phyloP scores from a whole-genome alignment of 2,888 invertebrate genomes.

The Silvanus unidentatus region DNA sequence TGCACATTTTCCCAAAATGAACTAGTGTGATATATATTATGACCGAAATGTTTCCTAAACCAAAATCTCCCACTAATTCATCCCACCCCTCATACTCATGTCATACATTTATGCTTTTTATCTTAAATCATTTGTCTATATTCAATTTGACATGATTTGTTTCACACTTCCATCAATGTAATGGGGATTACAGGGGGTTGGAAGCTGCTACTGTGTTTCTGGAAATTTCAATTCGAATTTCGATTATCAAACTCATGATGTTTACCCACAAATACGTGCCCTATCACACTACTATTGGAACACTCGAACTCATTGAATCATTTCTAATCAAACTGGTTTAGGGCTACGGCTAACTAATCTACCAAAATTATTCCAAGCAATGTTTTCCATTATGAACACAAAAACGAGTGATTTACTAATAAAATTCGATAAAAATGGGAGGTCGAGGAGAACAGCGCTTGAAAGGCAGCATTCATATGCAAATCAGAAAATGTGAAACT shows the following conservation, averaged over 20 bases:
- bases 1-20: conserved; percentile 1
- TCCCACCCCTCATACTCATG: conserved; percentile 5
- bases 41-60: too few relatives aligned
- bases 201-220: too few relatives aligned
- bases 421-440: neutral
- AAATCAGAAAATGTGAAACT: neutral
- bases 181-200: neutral
- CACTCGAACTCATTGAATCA: conserved; percentile 29
- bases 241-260: too few relatives aligned
- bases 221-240: too few relatives aligned
- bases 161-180: conserved; percentile 11
- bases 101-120: conserved; percentile 20
- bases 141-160: conserved; percentile 31
- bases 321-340: conserved; percentile 33
- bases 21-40: too few relatives aligned
- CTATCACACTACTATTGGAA: conserved; percentile 30
- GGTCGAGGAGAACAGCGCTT: too few relatives aligned
- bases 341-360: conserved; percentile 32
- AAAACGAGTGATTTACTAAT: neutral
- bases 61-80: conserved; percentile 14
- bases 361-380: conserved; percentile 35
- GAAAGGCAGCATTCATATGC: neutral
- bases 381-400: neutral
- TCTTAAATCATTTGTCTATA: conserved; percentile 31
- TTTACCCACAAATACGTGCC: conserved; percentile 24